phyloP scores from a whole-genome alignment of 2,797 vertebrate species.

The Sebastes kiyomatsui region DNA sequence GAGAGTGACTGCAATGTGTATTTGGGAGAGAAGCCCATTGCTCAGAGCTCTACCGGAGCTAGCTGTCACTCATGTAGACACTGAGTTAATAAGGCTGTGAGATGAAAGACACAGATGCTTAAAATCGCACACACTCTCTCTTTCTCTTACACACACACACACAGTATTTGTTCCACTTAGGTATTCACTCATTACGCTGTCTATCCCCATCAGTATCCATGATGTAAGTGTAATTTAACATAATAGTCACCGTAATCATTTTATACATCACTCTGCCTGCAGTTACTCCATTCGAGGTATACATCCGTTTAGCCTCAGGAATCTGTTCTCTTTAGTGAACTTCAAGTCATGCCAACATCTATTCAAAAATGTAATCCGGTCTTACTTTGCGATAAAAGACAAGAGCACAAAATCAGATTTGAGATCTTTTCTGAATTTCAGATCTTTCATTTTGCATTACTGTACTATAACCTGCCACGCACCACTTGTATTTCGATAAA shows the following conservation, averaged over 20 bases:
- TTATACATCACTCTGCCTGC: slow-evolving; percentile 17
- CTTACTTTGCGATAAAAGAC: background rate
- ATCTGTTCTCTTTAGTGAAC: background rate
- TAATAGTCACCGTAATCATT: slow-evolving; percentile 56
- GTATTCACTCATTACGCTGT: slow-evolving; percentile 53
- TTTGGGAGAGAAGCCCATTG: slow-evolving; percentile 57
- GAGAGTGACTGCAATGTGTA: slow-evolving; percentile 35
- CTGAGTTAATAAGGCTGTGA: slow-evolving; percentile 64
- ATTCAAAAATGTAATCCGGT: background rate
- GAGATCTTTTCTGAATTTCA: background rate
- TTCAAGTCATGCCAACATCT: background rate
- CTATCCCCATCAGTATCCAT: slow-evolving; percentile 51
- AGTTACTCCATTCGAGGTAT: background rate
- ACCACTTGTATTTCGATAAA: background rate
- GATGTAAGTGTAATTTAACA: slow-evolving; percentile 48
- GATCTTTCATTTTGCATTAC: too few relatives aligned
- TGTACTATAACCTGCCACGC: background rate
- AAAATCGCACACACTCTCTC: slow-evolving; percentile 2
- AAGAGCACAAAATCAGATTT: background rate
- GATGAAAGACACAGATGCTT: slow-evolving; percentile 62
- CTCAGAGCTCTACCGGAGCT: slow-evolving; percentile 71
- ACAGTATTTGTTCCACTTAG: slow-evolving; percentile 51
- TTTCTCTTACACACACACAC: background rate
- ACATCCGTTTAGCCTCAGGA: slow-evolving; percentile 22
- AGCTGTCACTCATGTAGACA: slow-evolving; percentile 68